Base-by-base conservation (phyloP, 2,797 vertebrate genomes). In the Brotula barbata region DNA sequence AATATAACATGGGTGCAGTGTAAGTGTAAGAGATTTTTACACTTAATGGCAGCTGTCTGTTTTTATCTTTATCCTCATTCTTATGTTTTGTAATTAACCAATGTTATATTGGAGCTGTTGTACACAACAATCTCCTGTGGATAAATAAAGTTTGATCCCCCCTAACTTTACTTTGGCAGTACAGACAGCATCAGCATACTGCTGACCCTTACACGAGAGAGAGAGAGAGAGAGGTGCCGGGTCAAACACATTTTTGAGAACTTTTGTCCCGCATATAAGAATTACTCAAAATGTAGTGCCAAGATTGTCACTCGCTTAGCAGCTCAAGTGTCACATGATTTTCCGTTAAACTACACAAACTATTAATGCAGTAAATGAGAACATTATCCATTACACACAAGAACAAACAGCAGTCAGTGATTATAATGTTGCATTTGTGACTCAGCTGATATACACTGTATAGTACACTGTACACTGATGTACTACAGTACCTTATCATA, bases 371-470 rank as follows among this genome's bases (percentile, higher is more conserved):
- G 21, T 62, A 66, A 74, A 62, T 77, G 87, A 90, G 88, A 89
- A 88, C 85, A 31, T 49, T 49, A 72, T 84, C 84, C 82, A 65
- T 72, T 77, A 73, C 23, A 80, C 66, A 68, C 71, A 50, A 58
- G 59, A 19, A 70, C 63, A 59, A 75, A 67, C 61, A 58, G 20
- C 16, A 20, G 54, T 75, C 43, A 64, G 56, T 33, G 69, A 40
- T 22, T 57, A 57, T 53, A 64, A 7, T 41, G 17, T 44, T 49
- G 61, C 52, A 64, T 28, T 34, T 49, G 47, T 65, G 54, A n/a
- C n/a, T n/a, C n/a, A n/a, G n/a, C n/a, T n/a, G n/a, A n/a, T n/a
- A n/a, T n/a, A n/a, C n/a, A n/a, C n/a, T n/a, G n/a, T n/a, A n/a
- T n/a, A n/a, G n/a, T n/a, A n/a, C n/a, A n/a, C n/a, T n/a, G n/a